A percentile compares a stretch with the other conserved stretches of the same genome.
These are phyloP conservation scores for Platycheirus albimanus DNA, from an alignment of 2,888 invertebrate species.

Conservation along the genomic window DNA sequence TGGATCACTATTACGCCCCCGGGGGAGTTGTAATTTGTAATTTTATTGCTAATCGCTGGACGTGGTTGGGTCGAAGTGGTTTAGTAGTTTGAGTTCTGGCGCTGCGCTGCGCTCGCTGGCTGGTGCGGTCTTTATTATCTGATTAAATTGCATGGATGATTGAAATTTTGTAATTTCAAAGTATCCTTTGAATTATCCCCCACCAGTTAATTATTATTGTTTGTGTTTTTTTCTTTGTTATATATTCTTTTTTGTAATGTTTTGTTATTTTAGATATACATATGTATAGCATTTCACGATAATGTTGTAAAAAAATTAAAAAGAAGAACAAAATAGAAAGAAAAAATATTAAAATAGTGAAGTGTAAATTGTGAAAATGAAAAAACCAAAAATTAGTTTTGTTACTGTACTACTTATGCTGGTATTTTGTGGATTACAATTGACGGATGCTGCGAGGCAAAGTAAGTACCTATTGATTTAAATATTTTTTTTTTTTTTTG, in stretches of 20 bases:
- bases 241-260: neutral
- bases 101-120: neutral
- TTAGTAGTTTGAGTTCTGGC: too few species aligned
- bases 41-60: slow-evolving; percentile 52
- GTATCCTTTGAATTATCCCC: neutral
- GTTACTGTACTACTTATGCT: slow-evolving; percentile 64
- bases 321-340: slow-evolving; percentile 4
- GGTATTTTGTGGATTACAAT: slow-evolving; percentile 68
- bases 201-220: slow-evolving; percentile 25
- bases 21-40: slow-evolving; percentile 12
- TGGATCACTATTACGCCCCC: neutral
- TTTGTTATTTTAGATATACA: slow-evolving; percentile 41
- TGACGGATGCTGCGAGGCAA: slow-evolving; percentile 76
- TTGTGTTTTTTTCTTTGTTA: neutral
- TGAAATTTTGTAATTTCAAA: slow-evolving; percentile 26
- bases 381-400: slow-evolving; percentile 41
- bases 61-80: slow-evolving; percentile 3
- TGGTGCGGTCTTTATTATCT: slow-evolving; percentile 49
- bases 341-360: slow-evolving; percentile 29
- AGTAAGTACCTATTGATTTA: slow-evolving; percentile 75
- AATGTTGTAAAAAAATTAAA: slow-evolving; percentile 46
- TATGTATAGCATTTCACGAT: slow-evolving; percentile 34
- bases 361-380: slow-evolving; percentile 46
- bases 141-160: slow-evolving; percentile 59
- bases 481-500: neutral